Evolutionary conservation across 2,888 invertebrate species (phyloP), one percentile per base, ranked within the genome.

Genomic region (Beris chalybata): DNA sequence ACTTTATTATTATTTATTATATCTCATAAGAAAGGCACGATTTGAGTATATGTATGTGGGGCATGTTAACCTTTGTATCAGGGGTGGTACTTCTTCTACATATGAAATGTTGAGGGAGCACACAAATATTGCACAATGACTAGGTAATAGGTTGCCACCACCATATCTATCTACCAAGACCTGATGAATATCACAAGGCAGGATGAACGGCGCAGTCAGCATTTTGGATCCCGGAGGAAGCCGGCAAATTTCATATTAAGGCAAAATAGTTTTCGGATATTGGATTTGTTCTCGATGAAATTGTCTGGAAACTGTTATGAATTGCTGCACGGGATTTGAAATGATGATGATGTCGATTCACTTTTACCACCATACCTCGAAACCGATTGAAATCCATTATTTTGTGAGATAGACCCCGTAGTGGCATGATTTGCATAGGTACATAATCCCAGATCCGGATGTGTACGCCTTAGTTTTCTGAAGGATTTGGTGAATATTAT

Each of bases 201-300:
- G 53, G 29, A 53, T 4, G 15, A 30, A 53, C 31, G 30, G 11
- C 30, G 29, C 53, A n/a, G 11, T 29, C 29, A 31, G 31, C 54
- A 12, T 57, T 57, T 44, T 44, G 9, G 44, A 57, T 29, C 45
- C 38, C 44, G 57, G 32, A 43, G 44, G 44, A 53, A 53, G 38
- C n/a, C 4, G 32, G 55, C 47, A 45, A 65, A 65, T 55, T 56
- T 56, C 56, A 47, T 65, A 65, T 65, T 54, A 65, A 22, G 54
- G 50, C 22, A 31, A 56, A 65, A 65, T 65, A 65, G 64, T 65
- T 65, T 65, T 65, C 64, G 64, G 64, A 65, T 65, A 65, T 65
- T 56, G 64, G 43, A 65, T 56, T 65, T 56, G 55, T 56, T 56
- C 47, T 29, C 55, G 13, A 65, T 65, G 64, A 65, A 65, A 65